Conservation (phyloP, 2,888 invertebrate species). For the Hypomecis punctinalis region DNA sequence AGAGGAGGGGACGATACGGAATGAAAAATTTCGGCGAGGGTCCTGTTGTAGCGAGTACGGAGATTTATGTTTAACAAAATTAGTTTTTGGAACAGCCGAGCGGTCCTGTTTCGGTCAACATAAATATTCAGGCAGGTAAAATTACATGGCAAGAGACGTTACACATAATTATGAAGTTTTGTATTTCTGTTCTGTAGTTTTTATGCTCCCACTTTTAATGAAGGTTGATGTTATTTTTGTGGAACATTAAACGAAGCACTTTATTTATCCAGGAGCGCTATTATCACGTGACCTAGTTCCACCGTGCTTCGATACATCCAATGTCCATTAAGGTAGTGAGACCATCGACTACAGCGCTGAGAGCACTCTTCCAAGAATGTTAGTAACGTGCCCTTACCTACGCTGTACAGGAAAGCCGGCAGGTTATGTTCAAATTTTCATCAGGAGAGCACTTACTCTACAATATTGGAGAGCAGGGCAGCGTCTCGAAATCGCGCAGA, state of each 20-base stretch:
- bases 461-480: conserved; percentile 49
- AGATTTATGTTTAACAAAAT: conserved; percentile 37
- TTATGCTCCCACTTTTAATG: no score
- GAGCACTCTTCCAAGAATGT: conserved; percentile 10
- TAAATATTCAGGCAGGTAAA: conserved; percentile 27
- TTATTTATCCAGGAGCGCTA: no score
- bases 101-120: conserved; percentile 28
- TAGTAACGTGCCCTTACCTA: conserved; percentile 20
- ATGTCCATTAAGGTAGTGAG: conserved; percentile 6
- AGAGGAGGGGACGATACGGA: conserved; percentile 41
- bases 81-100: conserved; percentile 28
- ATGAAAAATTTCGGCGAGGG: conserved; percentile 40
- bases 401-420: conserved; percentile 19
- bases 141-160: neutral
- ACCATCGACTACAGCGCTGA: conserved; percentile 1
- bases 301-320: neutral
- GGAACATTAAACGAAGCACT: no score
- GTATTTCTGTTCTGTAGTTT: neutral
- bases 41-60: conserved; percentile 34
- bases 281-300: no score
- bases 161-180: neutral
- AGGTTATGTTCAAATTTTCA: conserved; percentile 53
- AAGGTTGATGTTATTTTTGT: no score
- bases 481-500: conserved; percentile 53
- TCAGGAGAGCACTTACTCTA: conserved; percentile 52